Evolutionary conservation across 2,888 invertebrate genomes (phyloP).

Genomic region (Hydrotaea cyrtoneurina): DNA sequence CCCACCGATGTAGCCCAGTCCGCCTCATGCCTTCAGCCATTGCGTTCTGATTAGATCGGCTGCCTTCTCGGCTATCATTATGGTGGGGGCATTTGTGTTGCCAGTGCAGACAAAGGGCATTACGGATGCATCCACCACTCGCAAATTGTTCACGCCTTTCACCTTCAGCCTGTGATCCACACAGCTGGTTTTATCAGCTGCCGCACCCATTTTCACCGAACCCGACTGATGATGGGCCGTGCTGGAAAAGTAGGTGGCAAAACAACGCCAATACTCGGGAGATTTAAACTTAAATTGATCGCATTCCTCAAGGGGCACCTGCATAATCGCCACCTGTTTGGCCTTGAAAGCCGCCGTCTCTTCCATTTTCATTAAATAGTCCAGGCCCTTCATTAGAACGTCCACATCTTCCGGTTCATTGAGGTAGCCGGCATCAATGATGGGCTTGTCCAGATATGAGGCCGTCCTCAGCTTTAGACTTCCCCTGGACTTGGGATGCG

Average conservation of each 20-base stretch:
- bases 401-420: conserved; percentile 80
- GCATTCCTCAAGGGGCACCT: conserved; percentile 69
- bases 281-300: conserved; percentile 70
- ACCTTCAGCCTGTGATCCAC: conserved; percentile 85
- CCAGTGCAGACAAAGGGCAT: conserved; percentile 89
- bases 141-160: conserved; percentile 83
- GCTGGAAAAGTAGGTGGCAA: conserved; percentile 84
- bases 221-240: conserved; percentile 87
- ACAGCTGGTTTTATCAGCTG: conserved; percentile 83
- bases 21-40: conserved; percentile 51
- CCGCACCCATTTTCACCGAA: conserved; percentile 87
- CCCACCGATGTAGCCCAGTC: no score
- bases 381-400: conserved; percentile 74
- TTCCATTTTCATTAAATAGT: conserved; percentile 76
- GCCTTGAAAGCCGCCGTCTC: conserved; percentile 80
- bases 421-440: conserved; percentile 83
- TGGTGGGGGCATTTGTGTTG: conserved; percentile 90
- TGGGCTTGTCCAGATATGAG: conserved; percentile 82
- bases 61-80: conserved; percentile 92
- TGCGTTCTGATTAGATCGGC: conserved; percentile 82
- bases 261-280: conserved; percentile 85
- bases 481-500: conserved; percentile 80
- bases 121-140: conserved; percentile 88
- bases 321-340: conserved; percentile 72
- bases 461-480: conserved; percentile 81